Percentiles rank a stretch among this genome's conserved stretches.
These are phyloP conservation scores for Lutjanus campechanus DNA, from an alignment of 2,797 vertebrate species.

Conservation along the genomic window DNA sequence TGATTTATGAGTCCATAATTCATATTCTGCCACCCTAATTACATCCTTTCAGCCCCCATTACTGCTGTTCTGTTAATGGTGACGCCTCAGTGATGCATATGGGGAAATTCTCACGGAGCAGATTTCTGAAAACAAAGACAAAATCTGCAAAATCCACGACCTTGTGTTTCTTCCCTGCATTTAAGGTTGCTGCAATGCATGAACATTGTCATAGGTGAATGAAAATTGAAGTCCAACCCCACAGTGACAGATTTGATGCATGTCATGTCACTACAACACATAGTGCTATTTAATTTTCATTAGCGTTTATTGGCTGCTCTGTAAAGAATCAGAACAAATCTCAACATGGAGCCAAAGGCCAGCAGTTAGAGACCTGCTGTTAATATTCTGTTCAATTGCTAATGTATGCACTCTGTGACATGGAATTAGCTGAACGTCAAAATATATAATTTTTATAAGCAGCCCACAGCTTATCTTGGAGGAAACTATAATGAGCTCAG, in stretches of 20 bases:
- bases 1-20: conserved; percentile 81
- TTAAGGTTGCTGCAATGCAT: background rate
- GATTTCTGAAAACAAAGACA: conserved; percentile 6
- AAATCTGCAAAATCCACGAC: background rate
- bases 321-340: conserved; percentile 16
- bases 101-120: background rate
- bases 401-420: conserved; percentile 35
- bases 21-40: conserved; percentile 71
- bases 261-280: background rate
- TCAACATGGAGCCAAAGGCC: conserved; percentile 3
- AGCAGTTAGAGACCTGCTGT: background rate
- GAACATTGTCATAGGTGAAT: background rate
- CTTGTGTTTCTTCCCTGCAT: background rate
- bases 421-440: conserved; percentile 35
- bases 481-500: conserved; percentile 45
- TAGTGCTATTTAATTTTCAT: background rate
- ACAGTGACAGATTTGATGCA: background rate
- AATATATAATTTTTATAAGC: conserved; percentile 43
- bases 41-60: conserved; percentile 62
- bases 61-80: conserved; percentile 57
- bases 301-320: conserved; percentile 4
- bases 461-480: conserved; percentile 44
- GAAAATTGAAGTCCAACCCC: background rate
- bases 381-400: conserved; percentile 19
- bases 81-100: conserved; percentile 20